phyloP scores from a whole-genome alignment of 64 coral and sea anemone genomes.

The Pachyseris speciosa region DNA sequence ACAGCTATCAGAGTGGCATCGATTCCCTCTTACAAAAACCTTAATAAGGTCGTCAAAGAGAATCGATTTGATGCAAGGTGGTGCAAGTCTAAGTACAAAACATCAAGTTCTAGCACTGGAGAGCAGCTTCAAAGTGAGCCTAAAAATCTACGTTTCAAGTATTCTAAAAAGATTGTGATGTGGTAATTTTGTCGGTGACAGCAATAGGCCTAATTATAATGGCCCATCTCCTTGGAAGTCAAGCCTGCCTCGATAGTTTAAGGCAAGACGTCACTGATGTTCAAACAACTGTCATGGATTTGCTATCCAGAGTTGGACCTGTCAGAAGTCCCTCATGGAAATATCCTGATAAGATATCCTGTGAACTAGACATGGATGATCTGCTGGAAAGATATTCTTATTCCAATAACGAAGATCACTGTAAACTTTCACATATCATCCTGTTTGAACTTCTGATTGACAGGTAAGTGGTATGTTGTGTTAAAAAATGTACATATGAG shows the following conservation, averaged over 20 bases:
- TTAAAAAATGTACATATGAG: background rate
- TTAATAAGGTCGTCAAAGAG: no score
- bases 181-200: background rate
- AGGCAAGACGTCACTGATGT: slow-evolving; percentile 80
- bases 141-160: background rate
- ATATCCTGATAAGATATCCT: slow-evolving; percentile 95
- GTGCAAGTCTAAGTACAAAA: background rate
- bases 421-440: slow-evolving; percentile 96
- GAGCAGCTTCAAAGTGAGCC: background rate
- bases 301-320: slow-evolving; percentile 85
- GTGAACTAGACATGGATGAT: slow-evolving; percentile 92
- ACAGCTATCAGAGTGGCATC: background rate
- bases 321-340: slow-evolving; percentile 96
- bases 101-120: background rate
- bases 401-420: slow-evolving; percentile 93
- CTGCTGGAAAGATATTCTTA: slow-evolving; percentile 88
- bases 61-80: background rate
- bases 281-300: slow-evolving; percentile 78
- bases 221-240: slow-evolving; percentile 90
- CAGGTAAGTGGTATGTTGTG: slow-evolving; percentile 51
- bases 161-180: background rate
- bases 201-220: slow-evolving; percentile 5
- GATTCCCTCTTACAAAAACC: no score
- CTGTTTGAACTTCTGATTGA: slow-evolving; percentile 99
- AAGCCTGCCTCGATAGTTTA: slow-evolving; percentile 90